These are phyloP conservation scores for Drosophila novamexicana DNA, from an alignment of 1,140 invertebrate species.

Conservation along the genomic window DNA sequence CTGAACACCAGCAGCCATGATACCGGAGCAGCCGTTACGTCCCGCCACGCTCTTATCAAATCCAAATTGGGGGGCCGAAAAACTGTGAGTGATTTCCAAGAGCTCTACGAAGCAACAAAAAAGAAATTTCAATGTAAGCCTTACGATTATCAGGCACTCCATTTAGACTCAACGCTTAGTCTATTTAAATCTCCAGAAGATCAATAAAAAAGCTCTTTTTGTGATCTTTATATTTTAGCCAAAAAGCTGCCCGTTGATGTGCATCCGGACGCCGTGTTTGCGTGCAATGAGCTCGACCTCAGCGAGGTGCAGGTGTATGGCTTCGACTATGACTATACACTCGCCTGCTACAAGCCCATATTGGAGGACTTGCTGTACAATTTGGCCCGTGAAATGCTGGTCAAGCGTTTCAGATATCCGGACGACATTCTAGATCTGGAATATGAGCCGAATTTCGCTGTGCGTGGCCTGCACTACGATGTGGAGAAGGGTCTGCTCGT, in stretches of 20 bases:
- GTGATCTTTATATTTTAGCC: constrained; percentile 86
- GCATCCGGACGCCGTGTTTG: constrained; percentile 94
- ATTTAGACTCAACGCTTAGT: neutral
- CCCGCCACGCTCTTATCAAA: constrained; percentile 31
- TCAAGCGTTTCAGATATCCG: constrained; percentile 97
- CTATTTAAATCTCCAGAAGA: neutral
- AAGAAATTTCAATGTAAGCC: constrained; percentile 85
- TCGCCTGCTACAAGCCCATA: constrained; percentile 97
- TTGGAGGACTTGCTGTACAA: constrained; percentile 97
- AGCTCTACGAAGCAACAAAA: constrained; percentile 84
- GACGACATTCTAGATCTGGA: constrained; percentile 91
- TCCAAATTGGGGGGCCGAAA: constrained; percentile 33
- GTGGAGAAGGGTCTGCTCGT: constrained; percentile 97
- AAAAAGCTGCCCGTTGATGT: constrained; percentile 95
- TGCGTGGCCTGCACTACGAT: constrained; percentile 97
- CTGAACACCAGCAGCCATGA: constrained; percentile 27
- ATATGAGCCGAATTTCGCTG: constrained; percentile 95
- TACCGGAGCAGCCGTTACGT: constrained; percentile 57
- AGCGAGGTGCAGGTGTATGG: constrained; percentile 97
- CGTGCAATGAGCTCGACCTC: constrained; percentile 98
- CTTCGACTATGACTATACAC: constrained; percentile 99
- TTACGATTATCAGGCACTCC: constrained; percentile 37
- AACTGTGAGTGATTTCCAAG: constrained; percentile 79
- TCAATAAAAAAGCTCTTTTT: neutral
- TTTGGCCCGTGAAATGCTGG: constrained; percentile 93